A percentile compares a stretch with the other conserved stretches of the same genome.
phyloP scores from a whole-genome alignment of 2,113 vertebrate species.

The Siniperca knerii region DNA sequence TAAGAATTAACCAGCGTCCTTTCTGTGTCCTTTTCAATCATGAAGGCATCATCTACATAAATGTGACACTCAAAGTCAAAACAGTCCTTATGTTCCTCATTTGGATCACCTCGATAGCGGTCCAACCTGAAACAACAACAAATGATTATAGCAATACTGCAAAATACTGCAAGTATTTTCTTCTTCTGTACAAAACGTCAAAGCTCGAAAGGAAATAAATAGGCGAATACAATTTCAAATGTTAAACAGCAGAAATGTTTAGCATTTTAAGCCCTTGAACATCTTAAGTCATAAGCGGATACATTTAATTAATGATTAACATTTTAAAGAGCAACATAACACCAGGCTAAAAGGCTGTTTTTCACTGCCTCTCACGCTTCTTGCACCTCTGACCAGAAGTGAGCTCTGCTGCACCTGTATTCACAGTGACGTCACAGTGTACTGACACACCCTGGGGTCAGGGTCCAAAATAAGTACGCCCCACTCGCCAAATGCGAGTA shows the following conservation, averaged over 20 bases:
- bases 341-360: neutral
- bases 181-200: neutral
- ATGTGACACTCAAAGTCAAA: slow-evolving; percentile 87
- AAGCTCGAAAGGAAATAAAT: neutral
- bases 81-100: slow-evolving; percentile 81
- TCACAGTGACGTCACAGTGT: neutral
- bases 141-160: neutral
- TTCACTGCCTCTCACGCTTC: neutral
- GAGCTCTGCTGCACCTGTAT: neutral
- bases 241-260: neutral
- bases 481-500: too few species aligned
- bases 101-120: slow-evolving; percentile 84
- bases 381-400: neutral
- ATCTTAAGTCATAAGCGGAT: neutral
- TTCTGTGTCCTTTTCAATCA: slow-evolving; percentile 64
- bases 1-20: slow-evolving; percentile 81
- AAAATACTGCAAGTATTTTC: neutral
- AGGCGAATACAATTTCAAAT: slow-evolving; percentile 5
- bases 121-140: slow-evolving; percentile 79
- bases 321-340: neutral
- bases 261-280: neutral
- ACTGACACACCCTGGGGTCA: too few species aligned
- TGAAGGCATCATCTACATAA: slow-evolving; percentile 84
- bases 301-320: neutral
- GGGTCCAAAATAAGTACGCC: too few species aligned